These are phyloP conservation scores for Punctoribates punctum DNA, from an alignment of 2,888 invertebrate genomes.

Conservation along the genomic window DNA sequence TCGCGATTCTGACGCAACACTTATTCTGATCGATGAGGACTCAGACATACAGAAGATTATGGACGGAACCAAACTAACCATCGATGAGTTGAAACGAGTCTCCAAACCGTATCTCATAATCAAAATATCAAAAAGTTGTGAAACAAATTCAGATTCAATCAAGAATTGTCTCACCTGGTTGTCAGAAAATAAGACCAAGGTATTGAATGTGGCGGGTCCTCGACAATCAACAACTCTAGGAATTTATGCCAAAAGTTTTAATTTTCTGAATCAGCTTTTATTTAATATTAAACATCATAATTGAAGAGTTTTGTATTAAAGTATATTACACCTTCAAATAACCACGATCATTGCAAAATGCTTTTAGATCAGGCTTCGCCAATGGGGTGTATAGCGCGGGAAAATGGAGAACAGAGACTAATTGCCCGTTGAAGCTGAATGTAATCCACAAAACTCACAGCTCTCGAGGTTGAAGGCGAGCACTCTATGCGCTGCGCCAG, in stretches of 20 bases:
- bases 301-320: too few relatives aligned
- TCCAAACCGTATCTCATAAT: neutral
- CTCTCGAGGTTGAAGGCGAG: too few relatives aligned
- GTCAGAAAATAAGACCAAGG: neutral
- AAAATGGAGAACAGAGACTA: too few relatives aligned
- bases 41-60: neutral
- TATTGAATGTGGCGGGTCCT: neutral
- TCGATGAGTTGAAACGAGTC: neutral
- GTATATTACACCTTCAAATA: too few relatives aligned
- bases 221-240: neutral
- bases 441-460: too few relatives aligned
- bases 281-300: too few relatives aligned
- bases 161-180: neutral
- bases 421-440: too few relatives aligned
- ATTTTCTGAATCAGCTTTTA: neutral
- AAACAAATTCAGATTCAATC: neutral
- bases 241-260: constrained; percentile 47
- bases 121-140: neutral
- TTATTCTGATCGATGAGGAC: neutral
- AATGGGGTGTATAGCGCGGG: too few relatives aligned
- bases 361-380: too few relatives aligned
- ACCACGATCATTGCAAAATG: too few relatives aligned
- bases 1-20: neutral
- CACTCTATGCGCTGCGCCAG: too few relatives aligned
- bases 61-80: neutral